A percentile compares a stretch with the other conserved stretches of the same genome.
phyloP scores from a whole-genome alignment of 2,888 invertebrate genomes.

The Cheilosia scutellata region DNA sequence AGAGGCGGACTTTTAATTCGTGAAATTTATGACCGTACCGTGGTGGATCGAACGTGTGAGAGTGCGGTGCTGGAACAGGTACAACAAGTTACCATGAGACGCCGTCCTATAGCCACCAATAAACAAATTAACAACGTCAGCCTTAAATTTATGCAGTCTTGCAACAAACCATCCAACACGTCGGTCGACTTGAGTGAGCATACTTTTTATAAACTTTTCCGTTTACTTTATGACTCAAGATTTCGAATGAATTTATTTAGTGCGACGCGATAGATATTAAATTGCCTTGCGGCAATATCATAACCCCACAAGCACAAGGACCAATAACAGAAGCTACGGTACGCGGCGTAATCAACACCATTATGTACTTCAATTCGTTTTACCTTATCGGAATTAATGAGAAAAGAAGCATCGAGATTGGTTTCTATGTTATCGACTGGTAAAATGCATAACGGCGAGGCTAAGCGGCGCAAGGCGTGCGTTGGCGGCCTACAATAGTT shows the following conservation, averaged over 20 bases:
- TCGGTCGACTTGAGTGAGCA: not conserved
- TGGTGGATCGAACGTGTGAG: conserved; percentile 16
- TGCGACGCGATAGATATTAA: conserved; percentile 25
- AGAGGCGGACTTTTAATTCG: conserved; percentile 58
- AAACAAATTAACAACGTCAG: conserved; percentile 65
- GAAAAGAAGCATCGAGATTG: conserved; percentile 26
- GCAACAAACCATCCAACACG: conserved; percentile 23
- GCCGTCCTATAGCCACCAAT: conserved; percentile 22
- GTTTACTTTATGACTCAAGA: conserved; percentile 49
- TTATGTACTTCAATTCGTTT: conserved; percentile 59
- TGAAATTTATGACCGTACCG: conserved; percentile 37
- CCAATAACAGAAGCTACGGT: conserved; percentile 59
- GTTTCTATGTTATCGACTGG: conserved; percentile 9
- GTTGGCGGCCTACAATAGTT: conserved; percentile 32
- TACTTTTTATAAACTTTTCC: conserved; percentile 43
- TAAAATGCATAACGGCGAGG: conserved; percentile 48
- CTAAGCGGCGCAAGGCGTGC: not conserved
- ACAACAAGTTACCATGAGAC: conserved; percentile 34
- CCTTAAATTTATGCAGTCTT: conserved; percentile 51
- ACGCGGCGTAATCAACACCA: conserved; percentile 49
- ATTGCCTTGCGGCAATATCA: conserved; percentile 52
- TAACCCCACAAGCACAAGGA: conserved; percentile 5
- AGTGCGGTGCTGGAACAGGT: conserved; percentile 34
- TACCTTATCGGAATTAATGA: conserved; percentile 60
- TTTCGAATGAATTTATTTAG: conserved; percentile 43